These are phyloP conservation scores for Eulemur rubriventer DNA, from an alignment of 2,797 vertebrate genomes.

Conservation along the genomic window DNA sequence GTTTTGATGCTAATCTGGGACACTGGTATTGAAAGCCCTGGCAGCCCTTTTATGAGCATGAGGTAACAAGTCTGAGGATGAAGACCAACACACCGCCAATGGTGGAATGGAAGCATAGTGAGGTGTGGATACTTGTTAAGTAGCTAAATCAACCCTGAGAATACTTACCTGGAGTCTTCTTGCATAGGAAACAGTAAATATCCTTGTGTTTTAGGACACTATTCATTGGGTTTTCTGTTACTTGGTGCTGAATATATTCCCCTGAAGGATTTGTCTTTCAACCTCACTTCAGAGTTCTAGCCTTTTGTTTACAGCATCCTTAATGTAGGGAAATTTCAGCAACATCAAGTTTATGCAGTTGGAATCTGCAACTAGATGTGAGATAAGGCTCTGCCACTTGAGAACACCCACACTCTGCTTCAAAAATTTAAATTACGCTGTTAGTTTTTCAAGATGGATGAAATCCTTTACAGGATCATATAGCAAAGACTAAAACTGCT, in stretches of 20 bases:
- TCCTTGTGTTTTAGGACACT: neutral
- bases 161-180: neutral
- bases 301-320: constrained; percentile 54
- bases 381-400: constrained; percentile 65
- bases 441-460: constrained; percentile 75
- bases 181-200: neutral
- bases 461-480: constrained; percentile 69
- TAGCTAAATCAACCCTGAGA: neutral
- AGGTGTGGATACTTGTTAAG: neutral
- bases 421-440: constrained; percentile 70
- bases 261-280: neutral
- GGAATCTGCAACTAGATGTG: constrained; percentile 56
- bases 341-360: constrained; percentile 52
- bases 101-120: neutral
- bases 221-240: constrained; percentile 22
- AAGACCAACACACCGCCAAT: neutral
- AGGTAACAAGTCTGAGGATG: neutral
- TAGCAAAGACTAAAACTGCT: constrained; percentile 64
- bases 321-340: constrained; percentile 26
- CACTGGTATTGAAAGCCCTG: neutral
- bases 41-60: neutral
- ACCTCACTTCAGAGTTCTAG: constrained; percentile 12
- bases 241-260: neutral
- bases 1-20: neutral
- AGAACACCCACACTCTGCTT: constrained; percentile 70